Evolutionary conservation across 2,797 vertebrate species (phyloP).

Genomic region (Anniella stebbinsi): DNA sequence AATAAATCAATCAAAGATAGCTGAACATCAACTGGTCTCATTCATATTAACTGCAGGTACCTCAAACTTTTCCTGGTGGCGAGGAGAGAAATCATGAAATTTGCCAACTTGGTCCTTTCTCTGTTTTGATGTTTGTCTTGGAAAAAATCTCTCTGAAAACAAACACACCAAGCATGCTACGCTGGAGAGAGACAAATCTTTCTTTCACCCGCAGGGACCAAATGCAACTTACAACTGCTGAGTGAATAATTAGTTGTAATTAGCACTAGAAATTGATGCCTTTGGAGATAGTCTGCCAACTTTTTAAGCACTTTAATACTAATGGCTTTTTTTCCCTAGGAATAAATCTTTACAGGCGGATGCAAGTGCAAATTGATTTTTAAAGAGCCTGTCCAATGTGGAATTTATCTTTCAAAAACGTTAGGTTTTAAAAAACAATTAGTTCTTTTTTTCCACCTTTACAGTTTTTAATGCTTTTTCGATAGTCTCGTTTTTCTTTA

Average conservation of each 20-base stretch:
- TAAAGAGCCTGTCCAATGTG: constrained; percentile 77
- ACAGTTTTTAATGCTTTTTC: constrained; percentile 66
- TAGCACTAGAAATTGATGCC: constrained; percentile 81
- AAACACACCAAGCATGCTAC: constrained; percentile 53
- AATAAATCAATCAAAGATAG: not conserved
- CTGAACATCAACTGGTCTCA: not conserved
- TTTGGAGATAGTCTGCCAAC: constrained; percentile 82
- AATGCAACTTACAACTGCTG: constrained; percentile 78
- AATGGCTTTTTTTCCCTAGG: constrained; percentile 76
- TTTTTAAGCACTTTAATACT: constrained; percentile 83
- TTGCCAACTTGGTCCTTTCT: not conserved
- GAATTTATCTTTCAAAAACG: constrained; percentile 79
- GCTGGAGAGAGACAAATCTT: constrained; percentile 72
- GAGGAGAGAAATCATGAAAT: not conserved
- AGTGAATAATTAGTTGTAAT: constrained; percentile 84
- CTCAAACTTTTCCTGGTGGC: not conserved
- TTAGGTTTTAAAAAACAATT: constrained; percentile 72
- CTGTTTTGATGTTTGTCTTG: constrained; percentile 40
- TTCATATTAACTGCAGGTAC: not conserved
- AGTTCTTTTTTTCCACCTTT: constrained; percentile 63
- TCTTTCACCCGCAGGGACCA: constrained; percentile 72
- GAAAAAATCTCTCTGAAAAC: constrained; percentile 56
- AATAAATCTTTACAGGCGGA: constrained; percentile 80
- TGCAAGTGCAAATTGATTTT: constrained; percentile 80
- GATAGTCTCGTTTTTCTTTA: constrained; percentile 62